phyloP scores from a whole-genome alignment of 2,113 vertebrate species.

The Danionella cerebrum region DNA sequence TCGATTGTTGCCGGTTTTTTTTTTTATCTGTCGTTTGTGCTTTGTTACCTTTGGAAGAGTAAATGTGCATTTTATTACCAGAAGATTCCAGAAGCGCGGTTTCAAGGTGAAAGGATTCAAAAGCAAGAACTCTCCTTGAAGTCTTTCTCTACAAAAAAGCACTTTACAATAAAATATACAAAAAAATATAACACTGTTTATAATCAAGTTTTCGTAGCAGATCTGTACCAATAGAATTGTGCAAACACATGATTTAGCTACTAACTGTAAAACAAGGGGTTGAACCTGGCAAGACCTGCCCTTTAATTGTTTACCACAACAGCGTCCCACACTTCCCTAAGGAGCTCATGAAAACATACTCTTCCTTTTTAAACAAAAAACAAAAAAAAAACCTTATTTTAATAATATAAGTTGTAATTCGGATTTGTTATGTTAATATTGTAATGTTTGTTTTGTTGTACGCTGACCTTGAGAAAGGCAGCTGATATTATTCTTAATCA shows the following conservation, averaged over 20 bases:
- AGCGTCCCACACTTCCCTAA: slow-evolving; percentile 6
- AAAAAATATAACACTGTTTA: slow-evolving; percentile 51
- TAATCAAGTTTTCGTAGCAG: slow-evolving; percentile 38
- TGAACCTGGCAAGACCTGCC: slow-evolving; percentile 39
- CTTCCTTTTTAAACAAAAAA: no score
- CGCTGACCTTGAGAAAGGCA: no score
- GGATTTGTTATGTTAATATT: no score
- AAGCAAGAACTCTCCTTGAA: neutral
- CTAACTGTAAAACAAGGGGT: slow-evolving; percentile 40
- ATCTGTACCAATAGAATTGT: slow-evolving; percentile 36
- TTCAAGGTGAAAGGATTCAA: neutral
- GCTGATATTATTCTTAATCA: no score
- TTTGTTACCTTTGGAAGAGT: slow-evolving; percentile 17
- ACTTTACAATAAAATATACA: slow-evolving; percentile 44
- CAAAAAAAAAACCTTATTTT: no score
- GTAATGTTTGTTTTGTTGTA: no score
- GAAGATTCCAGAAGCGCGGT: neutral
- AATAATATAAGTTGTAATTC: no score
- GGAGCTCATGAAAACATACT: neutral
- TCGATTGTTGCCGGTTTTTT: no score
- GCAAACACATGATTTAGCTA: slow-evolving; percentile 42
- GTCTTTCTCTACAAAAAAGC: slow-evolving; percentile 38
- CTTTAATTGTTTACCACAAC: slow-evolving; percentile 36
- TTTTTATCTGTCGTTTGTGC: no score
- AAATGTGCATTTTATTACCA: neutral